Evolutionary conservation across 2,888 invertebrate species (phyloP).

Genomic region (Drosophila recens): DNA sequence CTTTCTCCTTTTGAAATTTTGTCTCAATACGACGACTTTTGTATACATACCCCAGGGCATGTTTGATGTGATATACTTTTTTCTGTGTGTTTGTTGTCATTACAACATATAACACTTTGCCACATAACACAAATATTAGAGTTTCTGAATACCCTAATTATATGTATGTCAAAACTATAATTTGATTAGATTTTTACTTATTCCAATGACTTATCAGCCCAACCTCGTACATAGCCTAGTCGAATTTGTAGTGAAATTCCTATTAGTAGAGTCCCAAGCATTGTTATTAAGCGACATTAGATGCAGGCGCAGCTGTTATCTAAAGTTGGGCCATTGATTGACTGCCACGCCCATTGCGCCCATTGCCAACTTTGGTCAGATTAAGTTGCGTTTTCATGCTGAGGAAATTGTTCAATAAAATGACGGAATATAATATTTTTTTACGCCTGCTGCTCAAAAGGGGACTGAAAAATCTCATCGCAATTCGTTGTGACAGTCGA

Average conservation of each 20-base stretch:
- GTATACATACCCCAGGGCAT: too few species aligned
- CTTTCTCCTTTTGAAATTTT: too few species aligned
- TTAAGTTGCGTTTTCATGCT: slow-evolving; percentile 33
- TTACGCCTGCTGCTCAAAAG: not conserved
- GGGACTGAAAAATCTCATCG: slow-evolving; percentile 10
- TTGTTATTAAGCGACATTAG: slow-evolving; percentile 40
- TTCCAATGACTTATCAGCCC: not conserved
- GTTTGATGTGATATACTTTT: too few species aligned
- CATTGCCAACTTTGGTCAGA: slow-evolving; percentile 8
- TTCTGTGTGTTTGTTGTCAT: too few species aligned
- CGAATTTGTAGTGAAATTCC: slow-evolving; percentile 9
- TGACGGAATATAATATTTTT: slow-evolving; percentile 10
- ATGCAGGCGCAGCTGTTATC: slow-evolving; percentile 27
- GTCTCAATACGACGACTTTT: too few species aligned
- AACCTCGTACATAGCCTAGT: not conserved
- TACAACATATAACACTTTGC: too few species aligned
- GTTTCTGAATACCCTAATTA: too few species aligned
- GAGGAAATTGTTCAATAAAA: slow-evolving; percentile 32
- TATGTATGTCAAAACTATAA: not conserved
- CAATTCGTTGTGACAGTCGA: slow-evolving; percentile 40
- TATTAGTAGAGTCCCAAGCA: slow-evolving; percentile 14
- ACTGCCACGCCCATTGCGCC: not conserved
- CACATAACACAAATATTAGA: too few species aligned
- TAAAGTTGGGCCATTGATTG: slow-evolving; percentile 50
- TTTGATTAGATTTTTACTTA: not conserved